Conservation (phyloP, 2,888 invertebrate species). For the Ectropis crepuscularia region DNA sequence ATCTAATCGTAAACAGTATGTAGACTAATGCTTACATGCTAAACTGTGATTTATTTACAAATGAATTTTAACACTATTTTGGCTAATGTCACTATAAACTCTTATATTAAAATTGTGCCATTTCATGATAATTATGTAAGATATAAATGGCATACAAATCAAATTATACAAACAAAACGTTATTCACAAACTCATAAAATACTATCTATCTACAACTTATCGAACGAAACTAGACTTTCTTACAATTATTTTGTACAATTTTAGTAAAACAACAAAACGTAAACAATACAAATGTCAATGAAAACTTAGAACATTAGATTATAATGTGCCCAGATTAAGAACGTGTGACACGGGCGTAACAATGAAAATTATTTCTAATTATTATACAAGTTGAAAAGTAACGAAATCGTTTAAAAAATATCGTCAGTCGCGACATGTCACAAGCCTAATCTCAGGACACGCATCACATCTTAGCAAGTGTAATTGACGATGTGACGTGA, state of each 20-base stretch:
- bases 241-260: constrained; percentile 79
- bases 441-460: constrained; percentile 54
- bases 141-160: constrained; percentile 49
- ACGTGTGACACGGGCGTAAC: constrained; percentile 43
- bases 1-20: constrained; percentile 49
- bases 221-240: constrained; percentile 56
- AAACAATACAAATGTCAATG: constrained; percentile 53
- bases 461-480: constrained; percentile 37
- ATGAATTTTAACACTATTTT: constrained; percentile 77
- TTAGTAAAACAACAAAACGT: constrained; percentile 64
- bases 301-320: constrained; percentile 51
- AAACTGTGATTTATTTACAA: constrained; percentile 79
- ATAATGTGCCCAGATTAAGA: constrained; percentile 53
- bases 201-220: constrained; percentile 69
- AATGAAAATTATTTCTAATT: constrained; percentile 28
- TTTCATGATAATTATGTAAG: constrained; percentile 60
- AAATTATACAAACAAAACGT: constrained; percentile 43
- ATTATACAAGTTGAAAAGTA: constrained; percentile 30
- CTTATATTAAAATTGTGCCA: constrained; percentile 80
- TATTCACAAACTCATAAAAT: constrained; percentile 52
- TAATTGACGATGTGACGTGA: constrained; percentile 20
- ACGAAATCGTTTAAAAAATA: constrained; percentile 39
- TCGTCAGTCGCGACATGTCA: constrained; percentile 45
- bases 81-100: constrained; percentile 81
- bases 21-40: constrained; percentile 66